Evolutionary conservation across 2,888 invertebrate genomes (phyloP), one percentile per base, ranked within the genome.

Genomic region (Monopis laevigella): DNA sequence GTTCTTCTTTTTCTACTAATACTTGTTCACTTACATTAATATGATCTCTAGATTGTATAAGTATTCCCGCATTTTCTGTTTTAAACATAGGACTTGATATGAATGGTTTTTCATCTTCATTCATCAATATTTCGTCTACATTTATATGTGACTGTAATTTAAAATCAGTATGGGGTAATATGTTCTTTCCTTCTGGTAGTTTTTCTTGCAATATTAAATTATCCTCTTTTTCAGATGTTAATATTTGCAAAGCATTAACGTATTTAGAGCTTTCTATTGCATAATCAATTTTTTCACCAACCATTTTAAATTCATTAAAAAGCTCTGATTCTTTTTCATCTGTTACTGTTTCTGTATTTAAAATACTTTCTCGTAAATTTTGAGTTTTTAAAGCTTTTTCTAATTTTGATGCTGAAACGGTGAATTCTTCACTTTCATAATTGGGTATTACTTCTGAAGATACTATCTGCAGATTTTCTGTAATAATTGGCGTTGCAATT

Each of bases 211-310:
- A 67, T 58, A 82, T 65, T 13, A 82, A 54, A 27, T 45, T 28
- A 47, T 47, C 55, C 62, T 83, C 83, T 50, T 73, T 81, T 47
- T 86, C 86, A 14, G 73, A 69, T 1, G 66, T 45, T 14, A 71
- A 65, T 7, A 71, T 56, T 59, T 82, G 68, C 1, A 65, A 66
- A 12, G 84, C 58, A 24, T 70, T 59, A 11, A 83, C 62, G 41
- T 78, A 69, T 42, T 62, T 67, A 45, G 65, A 73, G 41, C 68
- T 61, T 53, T 80, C 70, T 17, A 21, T 12, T 10, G 11, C 12
- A 11, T 7, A 12, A 3, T 29, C 28, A 28, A 42, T 46, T 47
- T 53, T 56, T 44, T 48, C 45, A 17, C 26, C 40, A 12, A 51
- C 45, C 16, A 18, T 24, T 50, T 59, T 56, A 12, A 32, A 7